These are phyloP conservation scores for Synergus laeviventris DNA, from an alignment of 2,888 invertebrate genomes.

Conservation along the genomic window DNA sequence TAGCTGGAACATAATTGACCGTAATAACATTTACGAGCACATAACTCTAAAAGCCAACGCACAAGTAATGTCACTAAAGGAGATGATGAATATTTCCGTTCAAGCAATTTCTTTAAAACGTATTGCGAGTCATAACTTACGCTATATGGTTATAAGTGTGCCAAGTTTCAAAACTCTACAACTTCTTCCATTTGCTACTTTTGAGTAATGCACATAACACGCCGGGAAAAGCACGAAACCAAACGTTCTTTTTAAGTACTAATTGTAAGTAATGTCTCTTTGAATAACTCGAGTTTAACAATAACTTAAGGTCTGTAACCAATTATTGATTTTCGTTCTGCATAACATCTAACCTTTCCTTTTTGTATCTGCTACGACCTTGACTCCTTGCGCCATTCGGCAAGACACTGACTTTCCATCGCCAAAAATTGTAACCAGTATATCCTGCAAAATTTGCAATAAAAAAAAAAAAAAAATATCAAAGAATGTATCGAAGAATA, in stretches of 20 bases:
- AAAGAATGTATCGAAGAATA: slow-evolving; percentile 1
- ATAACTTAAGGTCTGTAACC: not conserved
- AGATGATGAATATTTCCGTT: not conserved
- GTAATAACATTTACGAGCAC: slow-evolving; percentile 15
- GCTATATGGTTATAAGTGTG: not conserved
- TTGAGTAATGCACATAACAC: not conserved
- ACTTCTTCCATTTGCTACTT: not conserved
- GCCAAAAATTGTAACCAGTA: slow-evolving; percentile 14
- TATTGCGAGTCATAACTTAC: not conserved
- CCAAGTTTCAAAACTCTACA: not conserved
- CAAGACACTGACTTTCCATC: slow-evolving; percentile 31
- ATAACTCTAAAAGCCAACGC: not conserved
- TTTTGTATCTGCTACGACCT: slow-evolving; percentile 32
- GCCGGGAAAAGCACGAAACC: too few species aligned
- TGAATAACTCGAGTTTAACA: not conserved
- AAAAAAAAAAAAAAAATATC: not conserved
- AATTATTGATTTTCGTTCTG: not conserved
- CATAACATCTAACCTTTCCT: slow-evolving; percentile 10
- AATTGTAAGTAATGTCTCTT: not conserved
- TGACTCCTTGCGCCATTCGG: slow-evolving; percentile 29
- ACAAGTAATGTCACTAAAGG: slow-evolving; percentile 3
- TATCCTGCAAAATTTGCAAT: not conserved
- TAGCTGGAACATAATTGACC: slow-evolving; percentile 9
- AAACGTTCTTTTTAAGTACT: not conserved
- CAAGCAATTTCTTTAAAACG: not conserved